Conservation (phyloP, 2,113 vertebrate species). For the Nanorana parkeri region DNA sequence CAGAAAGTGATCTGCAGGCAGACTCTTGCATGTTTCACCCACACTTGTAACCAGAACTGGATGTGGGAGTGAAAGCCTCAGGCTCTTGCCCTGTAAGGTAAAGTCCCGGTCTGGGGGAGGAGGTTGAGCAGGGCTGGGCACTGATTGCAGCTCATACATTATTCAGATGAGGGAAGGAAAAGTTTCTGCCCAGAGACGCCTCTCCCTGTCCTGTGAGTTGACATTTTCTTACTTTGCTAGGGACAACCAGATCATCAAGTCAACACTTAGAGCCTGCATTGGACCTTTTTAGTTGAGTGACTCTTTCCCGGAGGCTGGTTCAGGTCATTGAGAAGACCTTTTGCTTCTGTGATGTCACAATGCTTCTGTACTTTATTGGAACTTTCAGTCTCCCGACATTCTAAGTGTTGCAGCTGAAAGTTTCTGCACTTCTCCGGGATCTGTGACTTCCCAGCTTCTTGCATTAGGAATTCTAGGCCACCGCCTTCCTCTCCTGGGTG, state of each 20-base stretch:
- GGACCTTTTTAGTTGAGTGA: not conserved
- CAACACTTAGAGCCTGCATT: not conserved
- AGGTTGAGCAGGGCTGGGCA: conserved; percentile 43
- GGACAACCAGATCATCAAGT: conserved; percentile 47
- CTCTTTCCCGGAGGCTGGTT: conserved; percentile 1
- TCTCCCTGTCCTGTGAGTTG: conserved; percentile 61
- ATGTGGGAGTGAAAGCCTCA: conserved; percentile 42
- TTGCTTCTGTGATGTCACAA: conserved; percentile 31
- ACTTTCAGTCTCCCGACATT: conserved; percentile 10
- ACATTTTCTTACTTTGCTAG: conserved; percentile 62
- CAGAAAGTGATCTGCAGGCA: conserved; percentile 23
- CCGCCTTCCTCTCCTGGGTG: not conserved
- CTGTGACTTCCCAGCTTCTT: not conserved
- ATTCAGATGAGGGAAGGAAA: conserved; percentile 58
- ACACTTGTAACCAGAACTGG: conserved; percentile 52
- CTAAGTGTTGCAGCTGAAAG: not conserved
- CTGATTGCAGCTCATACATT: conserved; percentile 65
- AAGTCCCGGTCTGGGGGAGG: conserved; percentile 55
- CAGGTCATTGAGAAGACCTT: conserved; percentile 25
- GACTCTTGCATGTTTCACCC: conserved; percentile 38
- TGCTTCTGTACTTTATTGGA: conserved; percentile 23
- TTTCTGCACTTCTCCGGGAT: not conserved
- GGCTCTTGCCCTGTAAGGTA: conserved; percentile 56
- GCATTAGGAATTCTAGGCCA: not conserved
- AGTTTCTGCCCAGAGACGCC: conserved; percentile 60